Conservation (phyloP, 2,888 invertebrate species). For the Drosophila multiciliata region DNA sequence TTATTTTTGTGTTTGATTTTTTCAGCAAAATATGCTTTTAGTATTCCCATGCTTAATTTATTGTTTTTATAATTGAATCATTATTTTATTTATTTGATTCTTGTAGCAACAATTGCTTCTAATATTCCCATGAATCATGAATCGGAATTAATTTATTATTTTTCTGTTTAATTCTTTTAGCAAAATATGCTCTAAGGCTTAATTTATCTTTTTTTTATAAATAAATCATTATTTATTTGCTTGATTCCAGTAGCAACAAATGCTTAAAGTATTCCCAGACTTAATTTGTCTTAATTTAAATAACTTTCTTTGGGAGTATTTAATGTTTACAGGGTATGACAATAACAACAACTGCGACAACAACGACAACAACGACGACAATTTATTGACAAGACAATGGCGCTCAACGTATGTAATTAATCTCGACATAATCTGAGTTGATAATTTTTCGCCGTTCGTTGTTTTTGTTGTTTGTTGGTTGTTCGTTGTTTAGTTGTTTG, state of each 20-base stretch:
- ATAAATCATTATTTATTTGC: slow-evolving; percentile 4
- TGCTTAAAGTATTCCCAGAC: not conserved
- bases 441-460: slow-evolving; percentile 79
- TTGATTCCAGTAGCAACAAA: not conserved
- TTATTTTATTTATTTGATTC: too few relatives aligned
- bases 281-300: not conserved
- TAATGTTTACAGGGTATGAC: slow-evolving; percentile 26
- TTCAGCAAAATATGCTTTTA: too few relatives aligned
- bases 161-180: not conserved
- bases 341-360: slow-evolving; percentile 41
- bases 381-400: slow-evolving; percentile 84
- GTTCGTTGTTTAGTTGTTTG: slow-evolving; percentile 42
- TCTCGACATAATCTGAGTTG: slow-evolving; percentile 85
- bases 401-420: slow-evolving; percentile 83
- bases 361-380: slow-evolving; percentile 64
- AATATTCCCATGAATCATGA: not conserved
- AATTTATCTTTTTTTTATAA: not conserved
- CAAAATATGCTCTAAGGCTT: not conserved
- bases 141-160: not conserved
- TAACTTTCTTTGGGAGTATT: not conserved
- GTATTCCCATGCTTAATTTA: too few relatives aligned
- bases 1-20: too few relatives aligned
- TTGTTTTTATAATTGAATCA: too few relatives aligned
- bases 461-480: slow-evolving; percentile 36
- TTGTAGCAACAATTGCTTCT: too few relatives aligned